A percentile compares a stretch with the other conserved stretches of the same genome.
These are phyloP conservation scores for Eriosoma lanigerum DNA, from an alignment of 1,140 invertebrate genomes.

Conservation along the genomic window DNA sequence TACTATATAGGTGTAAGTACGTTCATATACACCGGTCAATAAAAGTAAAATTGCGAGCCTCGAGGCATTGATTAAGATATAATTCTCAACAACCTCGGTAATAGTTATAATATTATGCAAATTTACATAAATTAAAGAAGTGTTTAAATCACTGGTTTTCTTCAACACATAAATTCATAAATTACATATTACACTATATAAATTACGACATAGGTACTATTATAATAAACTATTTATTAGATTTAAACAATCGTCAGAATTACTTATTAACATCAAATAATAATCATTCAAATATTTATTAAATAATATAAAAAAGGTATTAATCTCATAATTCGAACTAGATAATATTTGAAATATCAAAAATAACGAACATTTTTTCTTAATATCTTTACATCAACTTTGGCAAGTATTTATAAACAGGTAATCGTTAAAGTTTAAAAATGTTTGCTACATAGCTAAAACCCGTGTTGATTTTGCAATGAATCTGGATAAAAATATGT, in stretches of 20 bases:
- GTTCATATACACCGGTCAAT: neutral
- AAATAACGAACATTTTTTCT: no score
- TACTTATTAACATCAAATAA: neutral
- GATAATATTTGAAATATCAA: no score
- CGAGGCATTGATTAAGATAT: slow-evolving; percentile 18
- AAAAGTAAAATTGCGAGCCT: slow-evolving; percentile 17
- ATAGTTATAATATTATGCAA: neutral
- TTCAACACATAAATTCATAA: neutral
- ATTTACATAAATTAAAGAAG: neutral
- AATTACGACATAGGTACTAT: slow-evolving; percentile 2
- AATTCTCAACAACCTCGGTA: neutral
- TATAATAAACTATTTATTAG: no score
- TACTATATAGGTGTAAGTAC: neutral
- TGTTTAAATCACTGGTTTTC: slow-evolving; percentile 8
- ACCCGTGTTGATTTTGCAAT: no score
- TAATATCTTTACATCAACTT: no score
- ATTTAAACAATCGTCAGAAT: neutral
- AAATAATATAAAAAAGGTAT: no score
- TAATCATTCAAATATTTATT: neutral
- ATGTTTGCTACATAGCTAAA: no score
- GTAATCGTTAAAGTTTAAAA: no score
- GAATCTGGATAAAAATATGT: no score
- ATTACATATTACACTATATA: neutral
- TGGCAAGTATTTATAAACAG: no score
- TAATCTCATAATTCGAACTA: no score